Conservation (phyloP, 2,888 invertebrate genomes). For the Macropis europaea region DNA sequence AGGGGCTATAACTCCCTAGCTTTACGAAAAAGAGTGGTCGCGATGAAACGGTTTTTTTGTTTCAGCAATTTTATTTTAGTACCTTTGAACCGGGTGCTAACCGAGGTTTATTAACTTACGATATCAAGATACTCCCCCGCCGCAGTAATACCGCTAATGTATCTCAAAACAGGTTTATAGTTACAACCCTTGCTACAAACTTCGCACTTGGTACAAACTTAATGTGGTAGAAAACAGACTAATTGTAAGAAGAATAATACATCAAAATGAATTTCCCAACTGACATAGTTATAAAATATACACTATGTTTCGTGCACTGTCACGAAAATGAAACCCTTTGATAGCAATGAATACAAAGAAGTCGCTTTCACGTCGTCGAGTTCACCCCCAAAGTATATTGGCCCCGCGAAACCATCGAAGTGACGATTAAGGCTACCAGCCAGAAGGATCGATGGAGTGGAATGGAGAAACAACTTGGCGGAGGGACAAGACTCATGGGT, state of each 20-base stretch:
- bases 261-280: too few relatives aligned
- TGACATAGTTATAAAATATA: too few relatives aligned
- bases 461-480: slow-evolving; percentile 60
- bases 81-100: background rate
- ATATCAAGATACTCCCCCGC: background rate
- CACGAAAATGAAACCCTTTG: slow-evolving; percentile 4
- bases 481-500: slow-evolving; percentile 55
- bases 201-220: too few relatives aligned
- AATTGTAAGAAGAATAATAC: too few relatives aligned
- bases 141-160: background rate
- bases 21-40: slow-evolving; percentile 27
- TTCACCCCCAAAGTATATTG: slow-evolving; percentile 36
- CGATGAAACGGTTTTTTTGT: slow-evolving; percentile 33
- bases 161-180: background rate
- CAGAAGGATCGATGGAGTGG: slow-evolving; percentile 55
- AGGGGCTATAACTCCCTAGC: slow-evolving; percentile 44
- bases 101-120: background rate
- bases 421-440: slow-evolving; percentile 57
- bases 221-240: too few relatives aligned
- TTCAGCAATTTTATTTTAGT: slow-evolving; percentile 18
- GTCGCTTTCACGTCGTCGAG: slow-evolving; percentile 37
- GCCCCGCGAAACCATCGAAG: slow-evolving; percentile 38
- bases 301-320: background rate
- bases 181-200: background rate
- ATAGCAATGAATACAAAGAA: slow-evolving; percentile 18